Base-by-base conservation (phyloP, 2,888 invertebrate species). In the Sphaerolaimus hirsutus region DNA sequence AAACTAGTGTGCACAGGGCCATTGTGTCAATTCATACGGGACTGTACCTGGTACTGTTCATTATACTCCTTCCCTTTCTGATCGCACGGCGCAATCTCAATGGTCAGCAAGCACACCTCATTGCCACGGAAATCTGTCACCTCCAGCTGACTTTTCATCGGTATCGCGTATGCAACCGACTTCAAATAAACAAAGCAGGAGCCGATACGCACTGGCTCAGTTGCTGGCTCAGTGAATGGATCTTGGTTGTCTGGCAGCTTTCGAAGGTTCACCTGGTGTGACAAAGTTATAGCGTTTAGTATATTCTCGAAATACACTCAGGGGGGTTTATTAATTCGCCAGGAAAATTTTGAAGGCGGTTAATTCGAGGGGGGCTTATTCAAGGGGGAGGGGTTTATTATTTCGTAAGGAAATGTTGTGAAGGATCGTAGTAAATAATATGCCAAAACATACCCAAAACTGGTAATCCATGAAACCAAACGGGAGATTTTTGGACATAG, bases 211-310 rank as follows among this genome's bases (percentile, higher is more conserved):
- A 62, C 62, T 43, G 66, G 66, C 2, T 62, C 58, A 36, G 65
- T 60, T 21, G 58, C 54, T 49, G 68, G 66, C 53, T 69, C 69
- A 32, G 56, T 51, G 56, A 70, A 70, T 17, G 70, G 70, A 55
- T 70, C 69, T 45, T 63, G 56, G 19, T 66, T 66, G 67, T 68
- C 50, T 2, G 25, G 46, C 26, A 48, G 23, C n/a, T 38, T 26
- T 22, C 38, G 17, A 2, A 40, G 40, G 29, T 29, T 29, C 29
- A 29, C 5, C 29, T 29, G 7, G 29, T 14, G 7, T 14, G 5
- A 7, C 29, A n/a, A n/a, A n/a, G n/a, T n/a, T n/a, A n/a, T n/a
- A n/a, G n/a, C n/a, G n/a, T n/a, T n/a, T n/a, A n/a, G n/a, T n/a
- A n/a, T n/a, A n/a, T n/a, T n/a, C n/a, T n/a, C n/a, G n/a, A n/a